Evolutionary conservation across 2,113 vertebrate species (phyloP).

Genomic region (Mesembrinibis cayennensis): DNA sequence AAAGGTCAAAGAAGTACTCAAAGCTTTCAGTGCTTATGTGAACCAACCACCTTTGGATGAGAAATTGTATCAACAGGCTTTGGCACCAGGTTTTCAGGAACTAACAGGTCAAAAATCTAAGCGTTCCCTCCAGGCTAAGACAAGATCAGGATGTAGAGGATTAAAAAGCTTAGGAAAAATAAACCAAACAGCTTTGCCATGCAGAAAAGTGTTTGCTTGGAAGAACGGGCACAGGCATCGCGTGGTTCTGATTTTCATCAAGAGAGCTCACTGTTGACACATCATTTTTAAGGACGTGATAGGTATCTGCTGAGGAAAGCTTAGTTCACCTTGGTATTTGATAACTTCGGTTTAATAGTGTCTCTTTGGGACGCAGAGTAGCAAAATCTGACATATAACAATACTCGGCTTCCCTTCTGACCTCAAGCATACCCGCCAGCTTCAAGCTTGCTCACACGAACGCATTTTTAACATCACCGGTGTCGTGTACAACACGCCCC

Average conservation of each 20-base stretch:
- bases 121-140: slow-evolving; percentile 13
- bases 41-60: background rate
- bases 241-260: background rate
- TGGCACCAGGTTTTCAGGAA: background rate
- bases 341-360: fast-evolving
- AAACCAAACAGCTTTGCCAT: background rate
- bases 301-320: fast-evolving
- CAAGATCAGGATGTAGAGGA: slow-evolving; percentile 47
- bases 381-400: background rate
- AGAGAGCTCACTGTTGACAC: fast-evolving
- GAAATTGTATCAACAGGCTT: background rate
- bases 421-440: background rate
- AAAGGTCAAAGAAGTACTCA: background rate
- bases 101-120: slow-evolving; percentile 21
- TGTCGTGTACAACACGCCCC: fast-evolving
- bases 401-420: background rate
- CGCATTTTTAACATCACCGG: background rate
- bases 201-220: background rate
- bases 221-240: background rate
- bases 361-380: background rate
- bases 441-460: background rate
- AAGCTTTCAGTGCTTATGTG: background rate
- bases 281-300: fast-evolving
- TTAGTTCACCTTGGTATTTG: background rate
- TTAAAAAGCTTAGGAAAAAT: slow-evolving; percentile 38